phyloP scores from a whole-genome alignment of 2,113 vertebrate genomes.

The Lycocorax pyrrhopterus region DNA sequence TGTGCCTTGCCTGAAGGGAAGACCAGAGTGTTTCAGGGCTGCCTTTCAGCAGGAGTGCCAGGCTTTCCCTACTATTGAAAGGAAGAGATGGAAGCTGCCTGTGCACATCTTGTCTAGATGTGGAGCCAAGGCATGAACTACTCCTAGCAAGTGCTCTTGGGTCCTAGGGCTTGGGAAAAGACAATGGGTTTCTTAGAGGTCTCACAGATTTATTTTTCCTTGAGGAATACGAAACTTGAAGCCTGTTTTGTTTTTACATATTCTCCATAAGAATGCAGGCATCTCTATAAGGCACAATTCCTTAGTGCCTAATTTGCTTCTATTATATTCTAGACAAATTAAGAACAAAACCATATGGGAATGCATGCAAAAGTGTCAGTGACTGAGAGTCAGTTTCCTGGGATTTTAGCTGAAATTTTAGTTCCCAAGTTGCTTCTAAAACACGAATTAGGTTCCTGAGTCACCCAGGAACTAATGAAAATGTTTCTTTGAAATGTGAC shows the following conservation, averaged over 20 bases:
- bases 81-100: background rate
- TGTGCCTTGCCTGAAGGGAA: background rate
- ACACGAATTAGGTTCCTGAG: background rate
- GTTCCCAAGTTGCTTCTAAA: slow-evolving; percentile 36
- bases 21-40: background rate
- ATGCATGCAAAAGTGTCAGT: background rate
- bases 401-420: slow-evolving; percentile 37
- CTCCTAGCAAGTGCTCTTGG: background rate
- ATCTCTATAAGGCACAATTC: slow-evolving; percentile 21
- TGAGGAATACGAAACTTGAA: background rate
- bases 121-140: background rate
- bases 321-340: slow-evolving; percentile 57
- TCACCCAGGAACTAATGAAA: slow-evolving; percentile 48
- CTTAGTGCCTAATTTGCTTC: slow-evolving; percentile 47
- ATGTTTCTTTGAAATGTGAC: slow-evolving; percentile 1
- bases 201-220: background rate
- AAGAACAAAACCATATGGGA: slow-evolving; percentile 34
- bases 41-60: background rate
- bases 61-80: background rate
- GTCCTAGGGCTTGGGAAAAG: background rate
- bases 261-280: background rate
- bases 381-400: slow-evolving; percentile 44
- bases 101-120: background rate
- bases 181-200: background rate
- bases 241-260: background rate